Conservation (phyloP, 2,888 invertebrate species). For the Melanargia galathea region DNA sequence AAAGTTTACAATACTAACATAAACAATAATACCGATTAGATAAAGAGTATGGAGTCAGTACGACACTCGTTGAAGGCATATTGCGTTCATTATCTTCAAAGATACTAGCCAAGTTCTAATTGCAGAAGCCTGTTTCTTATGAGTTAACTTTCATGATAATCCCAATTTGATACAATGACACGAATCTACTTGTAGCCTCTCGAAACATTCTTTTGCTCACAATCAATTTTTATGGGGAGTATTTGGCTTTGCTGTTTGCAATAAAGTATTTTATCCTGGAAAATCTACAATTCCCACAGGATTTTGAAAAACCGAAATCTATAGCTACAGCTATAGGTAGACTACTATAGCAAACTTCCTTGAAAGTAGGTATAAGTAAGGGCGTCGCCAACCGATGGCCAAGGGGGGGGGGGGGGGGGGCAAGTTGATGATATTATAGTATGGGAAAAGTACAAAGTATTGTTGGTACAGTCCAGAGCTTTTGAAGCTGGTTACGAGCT, state of each 20-base stretch:
- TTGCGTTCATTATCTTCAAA: slow-evolving; percentile 21
- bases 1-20: slow-evolving; percentile 53
- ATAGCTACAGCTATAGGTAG: too few species aligned
- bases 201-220: not conserved
- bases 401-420: too few species aligned
- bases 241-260: not conserved
- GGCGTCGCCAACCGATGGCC: too few species aligned
- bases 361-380: too few species aligned
- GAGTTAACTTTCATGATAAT: slow-evolving; percentile 37
- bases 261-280: not conserved
- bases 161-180: slow-evolving; percentile 3
- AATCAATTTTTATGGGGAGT: not conserved
- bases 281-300: too few species aligned
- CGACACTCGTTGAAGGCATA: slow-evolving; percentile 24
- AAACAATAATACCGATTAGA: slow-evolving; percentile 46
- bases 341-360: too few species aligned
- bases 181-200: not conserved
- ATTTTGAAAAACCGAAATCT: too few species aligned
- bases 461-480: too few species aligned
- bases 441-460: too few species aligned
- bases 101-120: slow-evolving; percentile 18
- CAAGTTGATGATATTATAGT: too few species aligned
- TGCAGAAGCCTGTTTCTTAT: slow-evolving; percentile 13
- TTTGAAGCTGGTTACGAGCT: too few species aligned
- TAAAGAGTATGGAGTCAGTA: slow-evolving; percentile 37